A percentile compares a stretch with the other conserved stretches of the same genome.
These are phyloP conservation scores for Stenodera caucasica DNA, from an alignment of 2,888 invertebrate genomes.

Conservation along the genomic window DNA sequence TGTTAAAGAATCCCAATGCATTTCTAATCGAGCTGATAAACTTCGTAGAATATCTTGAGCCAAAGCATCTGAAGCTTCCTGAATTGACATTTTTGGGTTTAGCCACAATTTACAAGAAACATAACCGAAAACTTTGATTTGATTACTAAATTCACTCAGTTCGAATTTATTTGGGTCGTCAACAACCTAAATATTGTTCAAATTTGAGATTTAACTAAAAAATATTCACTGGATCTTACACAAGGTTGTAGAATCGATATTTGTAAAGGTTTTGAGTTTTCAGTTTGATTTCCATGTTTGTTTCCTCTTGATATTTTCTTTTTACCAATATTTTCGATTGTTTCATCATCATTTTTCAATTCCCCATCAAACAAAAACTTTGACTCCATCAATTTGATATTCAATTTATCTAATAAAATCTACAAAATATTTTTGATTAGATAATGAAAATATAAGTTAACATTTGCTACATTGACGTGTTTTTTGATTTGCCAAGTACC, in stretches of 20 bases:
- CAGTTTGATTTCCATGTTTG: constrained; percentile 55
- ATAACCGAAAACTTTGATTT: constrained; percentile 72
- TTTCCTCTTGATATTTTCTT: constrained; percentile 53
- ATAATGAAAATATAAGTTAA: background rate
- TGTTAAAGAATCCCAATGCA: constrained; percentile 91
- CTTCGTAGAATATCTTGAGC: constrained; percentile 85
- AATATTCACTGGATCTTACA: constrained; percentile 56
- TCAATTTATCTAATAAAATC: constrained; percentile 64
- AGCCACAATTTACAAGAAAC: constrained; percentile 77
- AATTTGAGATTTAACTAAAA: constrained; percentile 12
- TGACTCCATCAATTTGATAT: constrained; percentile 64
- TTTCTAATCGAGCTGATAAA: constrained; percentile 80
- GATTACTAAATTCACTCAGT: constrained; percentile 65
- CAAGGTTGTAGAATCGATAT: constrained; percentile 71
- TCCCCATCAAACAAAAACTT: constrained; percentile 76
- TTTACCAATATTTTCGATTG: constrained; percentile 66
- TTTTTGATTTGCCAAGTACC: constrained; percentile 67
- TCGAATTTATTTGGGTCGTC: constrained; percentile 45
- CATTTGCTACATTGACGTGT: constrained; percentile 60
- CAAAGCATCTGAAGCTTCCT: constrained; percentile 72
- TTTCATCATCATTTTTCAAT: constrained; percentile 64
- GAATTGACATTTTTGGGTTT: constrained; percentile 73
- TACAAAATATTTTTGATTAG: constrained; percentile 45
- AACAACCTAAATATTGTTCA: constrained; percentile 13
- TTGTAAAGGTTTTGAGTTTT: constrained; percentile 60